Evolutionary conservation across 1,140 invertebrate species (phyloP).

Genomic region (Heliconius hewitsoni): DNA sequence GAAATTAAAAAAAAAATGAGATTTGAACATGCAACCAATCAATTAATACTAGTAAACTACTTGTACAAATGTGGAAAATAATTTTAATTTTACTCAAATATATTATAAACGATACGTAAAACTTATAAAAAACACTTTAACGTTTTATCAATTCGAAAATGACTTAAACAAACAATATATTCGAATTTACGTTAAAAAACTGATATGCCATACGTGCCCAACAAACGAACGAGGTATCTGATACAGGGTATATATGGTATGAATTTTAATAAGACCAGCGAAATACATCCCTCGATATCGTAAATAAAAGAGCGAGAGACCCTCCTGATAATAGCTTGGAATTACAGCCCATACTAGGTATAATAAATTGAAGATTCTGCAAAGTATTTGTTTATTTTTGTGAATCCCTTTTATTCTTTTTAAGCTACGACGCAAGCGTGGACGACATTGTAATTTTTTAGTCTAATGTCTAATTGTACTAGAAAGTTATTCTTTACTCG

Average conservation of each 20-base stretch:
- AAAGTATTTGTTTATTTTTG: not conserved
- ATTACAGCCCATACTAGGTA: not conserved
- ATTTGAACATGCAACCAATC: no score
- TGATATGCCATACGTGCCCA: constrained; percentile 18
- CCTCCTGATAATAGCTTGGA: not conserved
- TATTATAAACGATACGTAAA: not conserved
- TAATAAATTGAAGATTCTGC: not conserved
- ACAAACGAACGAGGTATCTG: constrained; percentile 17
- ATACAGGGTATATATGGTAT: not conserved
- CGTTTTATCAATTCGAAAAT: constrained; percentile 1
- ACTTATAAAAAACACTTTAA: constrained; percentile 9
- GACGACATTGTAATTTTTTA: no score
- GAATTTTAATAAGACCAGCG: constrained; percentile 19
- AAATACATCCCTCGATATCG: not conserved
- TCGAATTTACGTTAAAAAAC: constrained; percentile 14
- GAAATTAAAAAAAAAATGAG: no score
- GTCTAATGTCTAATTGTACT: no score
- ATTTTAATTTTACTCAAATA: not conserved
- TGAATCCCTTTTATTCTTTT: no score
- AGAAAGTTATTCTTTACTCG: no score
- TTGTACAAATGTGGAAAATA: no score
- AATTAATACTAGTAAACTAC: no score
- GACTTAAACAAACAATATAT: constrained; percentile 16
- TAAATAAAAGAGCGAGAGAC: not conserved
- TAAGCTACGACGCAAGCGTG: no score